Percentiles rank a stretch among this genome's conserved stretches.
These are phyloP conservation scores for Gymnogyps californianus DNA, from an alignment of 2,113 vertebrate species.

Conservation along the genomic window DNA sequence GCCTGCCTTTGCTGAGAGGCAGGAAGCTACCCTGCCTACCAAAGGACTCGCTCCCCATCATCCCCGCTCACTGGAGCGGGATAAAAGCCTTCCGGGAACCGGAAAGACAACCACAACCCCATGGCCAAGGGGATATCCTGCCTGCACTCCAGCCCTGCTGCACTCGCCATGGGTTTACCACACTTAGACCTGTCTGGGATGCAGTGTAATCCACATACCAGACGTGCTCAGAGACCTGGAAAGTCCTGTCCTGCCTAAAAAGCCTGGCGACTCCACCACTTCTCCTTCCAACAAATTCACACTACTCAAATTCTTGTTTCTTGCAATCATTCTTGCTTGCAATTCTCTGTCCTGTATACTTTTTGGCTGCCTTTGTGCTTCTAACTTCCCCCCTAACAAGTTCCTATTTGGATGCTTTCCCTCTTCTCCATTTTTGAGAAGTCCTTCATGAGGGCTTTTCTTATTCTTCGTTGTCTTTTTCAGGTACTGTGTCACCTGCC, in stretches of 20 bases:
- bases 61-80: fast-evolving
- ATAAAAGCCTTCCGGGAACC: neutral
- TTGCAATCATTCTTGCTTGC: neutral
- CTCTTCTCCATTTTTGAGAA: neutral
- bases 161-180: neutral
- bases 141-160: neutral
- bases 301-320: neutral
- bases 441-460: neutral
- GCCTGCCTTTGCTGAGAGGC: neutral
- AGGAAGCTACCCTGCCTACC: neutral
- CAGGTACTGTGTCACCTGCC: neutral
- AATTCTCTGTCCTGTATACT: neutral
- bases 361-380: neutral
- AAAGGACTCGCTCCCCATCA: fast-evolving
- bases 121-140: neutral
- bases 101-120: neutral
- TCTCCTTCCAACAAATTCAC: neutral
- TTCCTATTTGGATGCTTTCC: neutral
- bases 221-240: neutral
- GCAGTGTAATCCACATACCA: neutral
- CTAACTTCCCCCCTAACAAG: neutral
- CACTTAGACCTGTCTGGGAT: neutral
- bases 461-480: neutral
- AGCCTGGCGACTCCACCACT: neutral
- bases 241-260: neutral